A percentile compares a stretch with the other conserved stretches of the same genome.
These are phyloP conservation scores for Drosophila rufa DNA, from an alignment of 1,140 invertebrate genomes.

Conservation along the genomic window DNA sequence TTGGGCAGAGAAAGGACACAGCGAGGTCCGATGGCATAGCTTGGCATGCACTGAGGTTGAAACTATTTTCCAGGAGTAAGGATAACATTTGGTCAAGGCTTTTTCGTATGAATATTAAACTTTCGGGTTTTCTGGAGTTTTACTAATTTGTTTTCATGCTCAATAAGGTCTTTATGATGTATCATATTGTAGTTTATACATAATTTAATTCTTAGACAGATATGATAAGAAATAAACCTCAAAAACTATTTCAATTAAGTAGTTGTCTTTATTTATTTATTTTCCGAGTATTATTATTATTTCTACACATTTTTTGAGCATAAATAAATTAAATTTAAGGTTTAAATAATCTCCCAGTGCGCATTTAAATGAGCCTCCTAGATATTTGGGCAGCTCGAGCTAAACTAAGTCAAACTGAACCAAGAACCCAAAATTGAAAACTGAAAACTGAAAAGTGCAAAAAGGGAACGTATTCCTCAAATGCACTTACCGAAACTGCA, in stretches of 20 bases:
- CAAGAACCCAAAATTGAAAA: conserved; percentile 1
- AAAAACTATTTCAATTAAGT: neutral
- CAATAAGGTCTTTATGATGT: too few relatives aligned
- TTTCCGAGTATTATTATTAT: accelerated
- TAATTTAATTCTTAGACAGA: too few relatives aligned
- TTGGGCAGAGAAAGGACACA: conserved; percentile 17
- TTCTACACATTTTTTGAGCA: accelerated
- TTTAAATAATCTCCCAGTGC: neutral
- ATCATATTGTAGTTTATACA: too few relatives aligned
- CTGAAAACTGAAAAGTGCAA: conserved; percentile 11
- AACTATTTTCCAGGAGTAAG: neutral
- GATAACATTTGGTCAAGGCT: neutral
- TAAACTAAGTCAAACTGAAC: conserved; percentile 41
- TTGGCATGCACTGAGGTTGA: conserved; percentile 23
- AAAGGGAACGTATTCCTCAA: conserved; percentile 61
- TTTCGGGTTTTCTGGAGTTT: neutral
- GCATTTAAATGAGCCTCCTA: conserved; percentile 66
- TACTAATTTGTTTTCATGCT: too few relatives aligned
- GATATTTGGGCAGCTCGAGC: conserved; percentile 47
- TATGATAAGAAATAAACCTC: too few relatives aligned
- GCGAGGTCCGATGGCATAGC: conserved; percentile 1
- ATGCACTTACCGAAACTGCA: conserved; percentile 82
- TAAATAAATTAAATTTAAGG: neutral
- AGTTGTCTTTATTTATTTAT: too few relatives aligned
- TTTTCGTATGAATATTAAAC: neutral